Percentiles rank a stretch among this genome's conserved stretches.
phyloP scores from a whole-genome alignment of 2,888 invertebrate genomes.

The Pseudanteris insignis region DNA sequence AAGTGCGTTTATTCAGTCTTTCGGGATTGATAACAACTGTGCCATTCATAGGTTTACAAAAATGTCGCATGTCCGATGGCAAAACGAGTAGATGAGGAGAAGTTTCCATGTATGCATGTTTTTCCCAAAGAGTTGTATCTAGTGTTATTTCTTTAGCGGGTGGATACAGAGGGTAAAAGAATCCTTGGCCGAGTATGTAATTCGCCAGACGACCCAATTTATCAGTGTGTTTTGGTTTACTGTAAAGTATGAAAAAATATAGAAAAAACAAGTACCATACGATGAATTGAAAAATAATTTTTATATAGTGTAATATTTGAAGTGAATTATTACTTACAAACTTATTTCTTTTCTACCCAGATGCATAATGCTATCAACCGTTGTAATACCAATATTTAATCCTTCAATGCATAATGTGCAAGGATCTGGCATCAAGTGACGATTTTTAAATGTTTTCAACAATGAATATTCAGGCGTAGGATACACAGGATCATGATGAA shows the following conservation, averaged over 20 bases:
- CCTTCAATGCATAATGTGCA: slow-evolving; percentile 81
- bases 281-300: no score
- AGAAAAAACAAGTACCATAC: background rate
- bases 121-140: slow-evolving; percentile 78
- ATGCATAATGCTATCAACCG: slow-evolving; percentile 85
- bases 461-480: slow-evolving; percentile 82
- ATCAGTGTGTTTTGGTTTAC: slow-evolving; percentile 69
- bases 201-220: slow-evolving; percentile 79
- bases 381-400: slow-evolving; percentile 79
- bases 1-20: slow-evolving; percentile 81
- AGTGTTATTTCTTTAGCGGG: slow-evolving; percentile 73
- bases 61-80: slow-evolving; percentile 86
- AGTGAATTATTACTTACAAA: slow-evolving; percentile 68
- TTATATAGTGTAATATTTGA: background rate
- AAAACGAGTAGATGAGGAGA: slow-evolving; percentile 85
- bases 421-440: slow-evolving; percentile 83
- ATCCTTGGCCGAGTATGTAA: slow-evolving; percentile 80
- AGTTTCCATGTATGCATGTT: slow-evolving; percentile 75
- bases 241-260: slow-evolving; percentile 45
- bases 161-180: slow-evolving; percentile 85
- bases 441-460: slow-evolving; percentile 67
- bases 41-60: slow-evolving; percentile 79
- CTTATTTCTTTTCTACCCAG: slow-evolving; percentile 82
- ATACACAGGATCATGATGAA: slow-evolving; percentile 80
- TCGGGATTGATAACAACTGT: slow-evolving; percentile 89